Percentiles rank a stretch among this genome's conserved stretches.
These are phyloP conservation scores for Cheirogaleus major DNA, from an alignment of 2,797 vertebrate species.

Conservation along the genomic window DNA sequence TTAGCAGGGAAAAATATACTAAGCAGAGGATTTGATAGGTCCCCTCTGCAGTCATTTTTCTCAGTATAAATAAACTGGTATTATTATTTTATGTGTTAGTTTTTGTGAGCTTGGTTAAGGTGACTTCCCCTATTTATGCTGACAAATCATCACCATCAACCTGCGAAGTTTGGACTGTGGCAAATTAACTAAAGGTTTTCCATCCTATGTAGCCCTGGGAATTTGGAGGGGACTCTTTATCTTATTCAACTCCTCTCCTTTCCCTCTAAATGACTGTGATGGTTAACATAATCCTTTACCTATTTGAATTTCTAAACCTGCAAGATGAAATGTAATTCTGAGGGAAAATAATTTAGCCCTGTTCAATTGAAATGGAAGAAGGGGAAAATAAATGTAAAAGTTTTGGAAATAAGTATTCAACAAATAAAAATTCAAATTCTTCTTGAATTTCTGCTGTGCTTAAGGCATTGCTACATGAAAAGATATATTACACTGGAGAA, in stretches of 20 bases:
- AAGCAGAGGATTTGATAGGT: not conserved
- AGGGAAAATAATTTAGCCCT: conserved; percentile 68
- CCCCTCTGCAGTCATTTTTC: not conserved
- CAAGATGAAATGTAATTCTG: conserved; percentile 53
- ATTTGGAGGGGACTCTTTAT: not conserved
- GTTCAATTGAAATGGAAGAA: conserved; percentile 55
- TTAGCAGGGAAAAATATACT: not conserved
- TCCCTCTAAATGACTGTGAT: not conserved
- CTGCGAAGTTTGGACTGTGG: not conserved
- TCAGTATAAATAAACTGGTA: not conserved
- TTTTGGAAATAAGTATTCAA: conserved; percentile 74
- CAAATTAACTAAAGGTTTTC: not conserved
- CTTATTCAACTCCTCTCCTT: not conserved
- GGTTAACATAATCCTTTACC: not conserved
- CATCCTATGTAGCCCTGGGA: not conserved
- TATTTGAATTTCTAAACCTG: conserved; percentile 60
- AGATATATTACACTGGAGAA: conserved; percentile 70
- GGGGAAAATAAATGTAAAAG: conserved; percentile 63
- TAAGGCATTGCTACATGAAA: conserved; percentile 78
- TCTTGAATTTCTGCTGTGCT: conserved; percentile 72
- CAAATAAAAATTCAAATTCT: conserved; percentile 80
- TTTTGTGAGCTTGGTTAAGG: not conserved
- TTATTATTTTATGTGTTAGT: not conserved
- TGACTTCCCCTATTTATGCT: not conserved
- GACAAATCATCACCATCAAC: not conserved